These are phyloP conservation scores for Platalea minor DNA, from an alignment of 2,797 vertebrate genomes.

Conservation along the genomic window DNA sequence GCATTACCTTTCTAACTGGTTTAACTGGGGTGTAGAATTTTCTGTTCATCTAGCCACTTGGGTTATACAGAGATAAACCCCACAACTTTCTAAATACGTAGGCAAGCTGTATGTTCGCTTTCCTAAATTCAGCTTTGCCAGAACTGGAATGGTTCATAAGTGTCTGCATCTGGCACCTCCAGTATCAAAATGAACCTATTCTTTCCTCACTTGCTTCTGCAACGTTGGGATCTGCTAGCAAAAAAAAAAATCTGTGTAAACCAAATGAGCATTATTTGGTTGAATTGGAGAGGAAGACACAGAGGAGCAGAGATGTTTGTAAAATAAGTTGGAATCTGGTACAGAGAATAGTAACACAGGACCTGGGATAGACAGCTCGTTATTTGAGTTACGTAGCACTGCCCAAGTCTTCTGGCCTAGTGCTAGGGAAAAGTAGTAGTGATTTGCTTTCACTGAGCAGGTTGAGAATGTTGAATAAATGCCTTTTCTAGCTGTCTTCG, in stretches of 20 bases:
- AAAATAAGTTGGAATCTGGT: background rate
- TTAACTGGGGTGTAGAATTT: background rate
- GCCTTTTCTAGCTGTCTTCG: accelerated
- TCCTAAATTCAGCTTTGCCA: background rate
- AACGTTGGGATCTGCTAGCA: background rate
- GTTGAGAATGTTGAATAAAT: background rate
- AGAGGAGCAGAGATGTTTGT: background rate
- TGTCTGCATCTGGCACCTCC: background rate
- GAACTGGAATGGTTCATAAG: background rate
- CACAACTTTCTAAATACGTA: background rate
- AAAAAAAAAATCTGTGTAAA: background rate
- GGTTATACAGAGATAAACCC: background rate
- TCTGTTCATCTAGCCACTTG: background rate
- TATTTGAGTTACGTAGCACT: background rate
- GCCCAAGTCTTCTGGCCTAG: background rate
- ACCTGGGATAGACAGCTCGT: background rate
- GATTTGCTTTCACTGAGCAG: background rate
- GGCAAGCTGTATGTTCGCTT: background rate
- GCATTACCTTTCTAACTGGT: background rate
- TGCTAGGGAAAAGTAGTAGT: background rate
- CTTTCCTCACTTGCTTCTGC: background rate
- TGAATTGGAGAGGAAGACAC: background rate
- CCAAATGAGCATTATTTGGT: background rate
- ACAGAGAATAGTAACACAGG: background rate
- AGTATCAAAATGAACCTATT: background rate